Conservation (phyloP, 2,113 vertebrate genomes). For the Paramisgurnus dabryanus region DNA sequence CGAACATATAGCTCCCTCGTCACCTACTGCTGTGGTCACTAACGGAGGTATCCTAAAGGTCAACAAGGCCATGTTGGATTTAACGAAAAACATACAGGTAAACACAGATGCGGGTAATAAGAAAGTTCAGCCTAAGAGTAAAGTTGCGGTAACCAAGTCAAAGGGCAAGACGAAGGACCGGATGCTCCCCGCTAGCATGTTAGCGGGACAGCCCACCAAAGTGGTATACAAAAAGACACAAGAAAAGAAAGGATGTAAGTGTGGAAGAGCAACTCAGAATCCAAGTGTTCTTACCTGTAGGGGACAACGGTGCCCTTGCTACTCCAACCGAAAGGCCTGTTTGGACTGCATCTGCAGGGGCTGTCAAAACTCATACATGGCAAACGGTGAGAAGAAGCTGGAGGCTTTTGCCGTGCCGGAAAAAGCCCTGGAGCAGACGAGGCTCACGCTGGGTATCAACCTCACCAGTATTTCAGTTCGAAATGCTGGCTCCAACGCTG, state of each 20-base stretch:
- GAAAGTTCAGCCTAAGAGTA: slow-evolving; percentile 91
- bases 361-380: slow-evolving; percentile 99
- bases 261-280: slow-evolving; percentile 98
- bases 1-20: slow-evolving; percentile 78
- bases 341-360: slow-evolving; percentile 98
- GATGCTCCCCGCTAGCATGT: slow-evolving; percentile 83
- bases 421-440: slow-evolving; percentile 97
- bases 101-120: slow-evolving; percentile 83
- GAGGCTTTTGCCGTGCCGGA: slow-evolving; percentile 98
- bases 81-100: slow-evolving; percentile 89
- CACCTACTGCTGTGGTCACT: slow-evolving; percentile 82
- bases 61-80: slow-evolving; percentile 83
- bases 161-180: slow-evolving; percentile 91
- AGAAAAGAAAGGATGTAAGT: slow-evolving; percentile 98
- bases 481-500: slow-evolving; percentile 85
- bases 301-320: slow-evolving; percentile 96
- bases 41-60: slow-evolving; percentile 88
- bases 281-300: slow-evolving; percentile 98
- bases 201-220: slow-evolving; percentile 86
- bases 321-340: slow-evolving; percentile 98
- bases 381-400: slow-evolving; percentile 97
- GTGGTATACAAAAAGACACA: slow-evolving; percentile 94
- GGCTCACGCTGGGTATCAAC: slow-evolving; percentile 98
- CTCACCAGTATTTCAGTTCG: slow-evolving; percentile 96
- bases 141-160: slow-evolving; percentile 86